A percentile compares a stretch with the other conserved stretches of the same genome.
These are phyloP conservation scores for Drosophila glabriapex DNA, from an alignment of 2,888 invertebrate species.

Conservation along the genomic window DNA sequence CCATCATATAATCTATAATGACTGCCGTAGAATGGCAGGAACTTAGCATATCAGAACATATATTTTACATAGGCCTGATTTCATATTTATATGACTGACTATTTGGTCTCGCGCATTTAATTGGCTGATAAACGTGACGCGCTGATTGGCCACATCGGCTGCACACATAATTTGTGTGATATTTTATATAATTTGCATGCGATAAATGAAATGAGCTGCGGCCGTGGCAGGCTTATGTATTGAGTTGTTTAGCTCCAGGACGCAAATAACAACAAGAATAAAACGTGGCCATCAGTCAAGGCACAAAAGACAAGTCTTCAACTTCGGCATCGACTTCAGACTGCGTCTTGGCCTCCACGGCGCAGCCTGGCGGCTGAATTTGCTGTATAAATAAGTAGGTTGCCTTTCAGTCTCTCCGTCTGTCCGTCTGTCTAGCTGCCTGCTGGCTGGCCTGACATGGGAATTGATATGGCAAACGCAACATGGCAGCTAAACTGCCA, in stretches of 20 bases:
- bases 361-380: slow-evolving; percentile 30
- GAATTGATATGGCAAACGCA: slow-evolving; percentile 77
- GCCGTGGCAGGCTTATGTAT: slow-evolving; percentile 63
- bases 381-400: slow-evolving; percentile 74
- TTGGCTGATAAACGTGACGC: slow-evolving; percentile 53
- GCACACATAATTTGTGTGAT: slow-evolving; percentile 62
- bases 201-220: slow-evolving; percentile 69
- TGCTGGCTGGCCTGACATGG: slow-evolving; percentile 69
- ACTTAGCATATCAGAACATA: background rate
- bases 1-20: background rate
- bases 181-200: slow-evolving; percentile 75
- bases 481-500: slow-evolving; percentile 53
- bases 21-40: background rate
- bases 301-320: slow-evolving; percentile 37
- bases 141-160: slow-evolving; percentile 51
- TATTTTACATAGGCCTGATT: background rate
- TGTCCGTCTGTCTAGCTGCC: slow-evolving; percentile 41
- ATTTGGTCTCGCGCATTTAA: slow-evolving; percentile 24
- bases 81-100: background rate
- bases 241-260: slow-evolving; percentile 79
- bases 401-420: slow-evolving; percentile 42
- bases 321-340: slow-evolving; percentile 4
- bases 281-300: slow-evolving; percentile 70
- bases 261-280: slow-evolving; percentile 27
- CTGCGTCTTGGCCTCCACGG: slow-evolving; percentile 1